A percentile compares a stretch with the other conserved stretches of the same genome.
Conservation (phyloP, 2,113 vertebrate genomes). For the Phalacrocorax carbo region DNA sequence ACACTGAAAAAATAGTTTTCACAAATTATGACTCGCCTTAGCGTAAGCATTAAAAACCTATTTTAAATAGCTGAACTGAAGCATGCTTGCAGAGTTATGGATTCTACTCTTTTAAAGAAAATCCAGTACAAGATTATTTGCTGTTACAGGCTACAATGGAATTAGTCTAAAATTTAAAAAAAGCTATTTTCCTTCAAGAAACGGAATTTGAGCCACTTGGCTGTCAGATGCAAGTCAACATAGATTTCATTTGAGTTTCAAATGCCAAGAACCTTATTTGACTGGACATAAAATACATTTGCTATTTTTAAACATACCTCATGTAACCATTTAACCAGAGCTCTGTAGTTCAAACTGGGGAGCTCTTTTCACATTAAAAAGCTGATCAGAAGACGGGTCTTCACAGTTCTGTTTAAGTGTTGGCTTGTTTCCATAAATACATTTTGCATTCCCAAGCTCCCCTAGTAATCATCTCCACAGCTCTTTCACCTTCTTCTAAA, state of each 20-base stretch:
- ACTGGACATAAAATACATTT: conserved; percentile 44
- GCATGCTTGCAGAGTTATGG: neutral
- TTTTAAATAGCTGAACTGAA: conserved; percentile 11
- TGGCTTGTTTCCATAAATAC: neutral
- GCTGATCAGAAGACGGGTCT: neutral
- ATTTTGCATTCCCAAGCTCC: neutral
- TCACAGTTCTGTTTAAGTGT: neutral
- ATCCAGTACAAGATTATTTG: neutral
- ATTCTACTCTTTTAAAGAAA: conserved; percentile 4
- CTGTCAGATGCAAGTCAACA: conserved; percentile 51
- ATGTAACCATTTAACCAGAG: conserved; percentile 38
- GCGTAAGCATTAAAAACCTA: neutral
- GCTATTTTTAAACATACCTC: conserved; percentile 57
- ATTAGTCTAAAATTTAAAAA: neutral
- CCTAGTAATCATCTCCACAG: neutral
- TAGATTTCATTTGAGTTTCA: neutral
- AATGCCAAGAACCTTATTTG: conserved; percentile 46
- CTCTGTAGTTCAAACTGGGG: conserved; percentile 29
- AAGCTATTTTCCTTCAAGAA: conserved; percentile 24
- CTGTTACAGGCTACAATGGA: neutral
- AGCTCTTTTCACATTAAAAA: conserved; percentile 21
- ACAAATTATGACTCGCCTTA: conserved; percentile 37
- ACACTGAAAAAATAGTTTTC: neutral
- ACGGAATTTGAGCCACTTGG: conserved; percentile 10
- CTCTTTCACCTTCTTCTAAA: neutral